Conservation (phyloP, 2,113 vertebrate species). For the Hiodon alosoides region DNA sequence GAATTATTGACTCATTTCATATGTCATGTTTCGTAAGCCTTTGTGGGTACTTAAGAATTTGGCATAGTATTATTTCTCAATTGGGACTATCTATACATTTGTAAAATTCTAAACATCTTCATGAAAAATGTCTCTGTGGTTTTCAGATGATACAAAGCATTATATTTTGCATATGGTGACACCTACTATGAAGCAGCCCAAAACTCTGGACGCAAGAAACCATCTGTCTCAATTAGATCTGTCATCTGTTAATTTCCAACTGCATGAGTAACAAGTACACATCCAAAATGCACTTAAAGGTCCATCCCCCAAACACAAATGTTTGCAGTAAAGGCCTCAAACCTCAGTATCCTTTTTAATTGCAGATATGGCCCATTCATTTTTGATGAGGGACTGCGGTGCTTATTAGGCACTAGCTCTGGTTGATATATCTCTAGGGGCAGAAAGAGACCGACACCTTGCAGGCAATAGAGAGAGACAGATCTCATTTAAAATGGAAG, state of each 20-base stretch:
- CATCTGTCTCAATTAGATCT: slow-evolving; percentile 41
- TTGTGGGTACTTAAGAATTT: too few species aligned
- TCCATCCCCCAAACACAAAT: slow-evolving; percentile 18
- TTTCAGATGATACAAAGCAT: slow-evolving; percentile 28
- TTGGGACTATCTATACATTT: too few species aligned
- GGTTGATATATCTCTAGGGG: slow-evolving; percentile 38
- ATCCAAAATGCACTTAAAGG: not conserved
- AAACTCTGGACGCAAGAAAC: slow-evolving; percentile 33
- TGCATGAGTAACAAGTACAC: slow-evolving; percentile 29
- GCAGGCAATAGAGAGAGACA: slow-evolving; percentile 12
- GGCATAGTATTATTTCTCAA: too few species aligned
- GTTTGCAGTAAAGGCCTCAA: slow-evolving; percentile 37
- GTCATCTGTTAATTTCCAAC: slow-evolving; percentile 23
- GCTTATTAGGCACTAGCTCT: slow-evolving; percentile 46
- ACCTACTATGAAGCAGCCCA: slow-evolving; percentile 29
- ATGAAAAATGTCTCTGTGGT: not conserved
- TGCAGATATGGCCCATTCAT: slow-evolving; percentile 51
- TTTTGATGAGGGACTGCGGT: slow-evolving; percentile 49
- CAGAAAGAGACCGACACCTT: slow-evolving; percentile 20
- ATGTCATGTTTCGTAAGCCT: too few species aligned
- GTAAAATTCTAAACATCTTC: too few species aligned
- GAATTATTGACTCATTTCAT: too few species aligned
- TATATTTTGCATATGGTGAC: slow-evolving; percentile 25
- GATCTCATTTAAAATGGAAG: slow-evolving; percentile 35
- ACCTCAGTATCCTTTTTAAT: slow-evolving; percentile 45